phyloP scores from a whole-genome alignment of 2,113 vertebrate species.

The Vidua chalybeata region DNA sequence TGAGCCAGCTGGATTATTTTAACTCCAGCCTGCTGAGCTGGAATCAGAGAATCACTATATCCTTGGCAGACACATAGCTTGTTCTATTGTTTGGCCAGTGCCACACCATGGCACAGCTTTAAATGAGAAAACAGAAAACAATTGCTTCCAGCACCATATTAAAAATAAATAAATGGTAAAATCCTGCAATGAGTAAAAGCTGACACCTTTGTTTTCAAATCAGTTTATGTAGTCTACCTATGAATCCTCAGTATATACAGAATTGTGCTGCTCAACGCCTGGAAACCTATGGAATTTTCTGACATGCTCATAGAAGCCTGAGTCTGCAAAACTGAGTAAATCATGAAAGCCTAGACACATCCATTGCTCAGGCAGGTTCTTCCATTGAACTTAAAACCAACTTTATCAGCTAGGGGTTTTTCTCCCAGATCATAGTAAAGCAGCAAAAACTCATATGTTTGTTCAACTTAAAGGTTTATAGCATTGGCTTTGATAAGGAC shows the following conservation, averaged over 20 bases:
- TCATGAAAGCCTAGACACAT: not conserved
- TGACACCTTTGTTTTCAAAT: not conserved
- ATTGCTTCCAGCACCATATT: not conserved
- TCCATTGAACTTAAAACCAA: not conserved
- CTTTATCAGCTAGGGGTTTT: accelerated
- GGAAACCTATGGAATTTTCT: not conserved
- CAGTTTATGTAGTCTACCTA: not conserved
- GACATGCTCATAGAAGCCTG: accelerated
- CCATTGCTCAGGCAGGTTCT: not conserved
- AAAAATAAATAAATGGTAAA: not conserved
- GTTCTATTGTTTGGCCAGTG: not conserved
- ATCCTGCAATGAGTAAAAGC: not conserved
- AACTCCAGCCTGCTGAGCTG: not conserved
- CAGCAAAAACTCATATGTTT: not conserved
- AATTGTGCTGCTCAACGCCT: not conserved
- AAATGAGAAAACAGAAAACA: not conserved
- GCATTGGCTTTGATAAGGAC: not conserved
- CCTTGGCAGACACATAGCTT: not conserved
- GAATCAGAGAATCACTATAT: not conserved
- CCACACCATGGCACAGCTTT: not conserved
- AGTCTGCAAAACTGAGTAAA: not conserved
- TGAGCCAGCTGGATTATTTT: conserved; percentile 32
- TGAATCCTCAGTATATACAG: not conserved
- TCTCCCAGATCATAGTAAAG: not conserved
- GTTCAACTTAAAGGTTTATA: not conserved